A percentile compares a stretch with the other conserved stretches of the same genome.
Evolutionary conservation across 2,888 invertebrate genomes (phyloP).

Genomic region (Mythimna albipuncta): DNA sequence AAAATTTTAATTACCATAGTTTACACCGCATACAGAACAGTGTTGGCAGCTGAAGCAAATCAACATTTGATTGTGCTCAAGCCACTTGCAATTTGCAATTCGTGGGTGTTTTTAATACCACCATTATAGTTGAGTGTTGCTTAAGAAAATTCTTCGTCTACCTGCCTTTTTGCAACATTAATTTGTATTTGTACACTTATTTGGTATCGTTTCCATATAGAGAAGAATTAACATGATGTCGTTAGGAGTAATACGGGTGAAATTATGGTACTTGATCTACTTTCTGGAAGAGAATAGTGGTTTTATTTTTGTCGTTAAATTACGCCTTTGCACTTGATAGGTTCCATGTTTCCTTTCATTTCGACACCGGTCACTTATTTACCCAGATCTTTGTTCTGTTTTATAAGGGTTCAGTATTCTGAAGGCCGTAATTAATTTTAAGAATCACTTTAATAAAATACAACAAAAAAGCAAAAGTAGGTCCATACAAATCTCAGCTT

Average conservation of each 20-base stretch:
- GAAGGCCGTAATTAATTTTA: not conserved
- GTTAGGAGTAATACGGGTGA: slow-evolving; percentile 36
- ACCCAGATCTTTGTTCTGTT: not conserved
- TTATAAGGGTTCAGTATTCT: slow-evolving; percentile 6
- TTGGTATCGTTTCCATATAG: slow-evolving; percentile 53
- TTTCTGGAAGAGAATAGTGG: not conserved
- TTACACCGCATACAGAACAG: slow-evolving; percentile 86
- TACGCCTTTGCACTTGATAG: slow-evolving; percentile 29
- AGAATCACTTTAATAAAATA: slow-evolving; percentile 10
- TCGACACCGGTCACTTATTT: not conserved
- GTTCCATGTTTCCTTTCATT: slow-evolving; percentile 2
- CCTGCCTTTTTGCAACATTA: slow-evolving; percentile 76
- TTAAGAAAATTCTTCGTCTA: slow-evolving; percentile 83
- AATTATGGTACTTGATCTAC: slow-evolving; percentile 31
- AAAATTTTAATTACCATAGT: slow-evolving; percentile 70
- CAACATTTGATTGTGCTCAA: slow-evolving; percentile 89
- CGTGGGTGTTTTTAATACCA: slow-evolving; percentile 89
- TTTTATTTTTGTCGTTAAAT: slow-evolving; percentile 35
- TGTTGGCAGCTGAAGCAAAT: slow-evolving; percentile 86
- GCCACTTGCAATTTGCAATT: slow-evolving; percentile 88
- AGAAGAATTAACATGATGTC: slow-evolving; percentile 36
- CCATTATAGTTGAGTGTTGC: slow-evolving; percentile 86
- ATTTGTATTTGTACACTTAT: slow-evolving; percentile 69
- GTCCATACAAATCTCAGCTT: slow-evolving; percentile 21
- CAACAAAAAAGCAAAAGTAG: slow-evolving; percentile 5